These are phyloP conservation scores for Heliconius hermathena DNA, from an alignment of 1,140 invertebrate genomes.

Conservation along the genomic window DNA sequence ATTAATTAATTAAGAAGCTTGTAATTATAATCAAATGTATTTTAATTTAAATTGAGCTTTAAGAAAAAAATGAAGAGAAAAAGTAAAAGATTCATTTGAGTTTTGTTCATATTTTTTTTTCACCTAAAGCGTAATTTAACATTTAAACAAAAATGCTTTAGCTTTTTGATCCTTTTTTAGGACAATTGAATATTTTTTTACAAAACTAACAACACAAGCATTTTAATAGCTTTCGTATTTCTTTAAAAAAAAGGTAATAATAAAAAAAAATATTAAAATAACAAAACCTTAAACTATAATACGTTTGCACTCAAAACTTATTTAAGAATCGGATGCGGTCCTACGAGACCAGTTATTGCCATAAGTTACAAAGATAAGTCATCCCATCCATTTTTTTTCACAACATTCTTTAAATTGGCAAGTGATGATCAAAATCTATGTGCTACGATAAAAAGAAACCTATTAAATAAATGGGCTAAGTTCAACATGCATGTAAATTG, in stretches of 20 bases:
- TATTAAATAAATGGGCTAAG: neutral
- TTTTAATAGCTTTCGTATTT: too few relatives aligned
- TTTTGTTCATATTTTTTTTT: neutral
- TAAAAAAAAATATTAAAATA: neutral
- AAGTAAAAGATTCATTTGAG: neutral
- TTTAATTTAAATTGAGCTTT: neutral
- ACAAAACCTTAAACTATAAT: neutral
- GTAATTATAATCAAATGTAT: neutral
- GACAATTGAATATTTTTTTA: too few relatives aligned
- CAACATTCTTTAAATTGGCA: neutral
- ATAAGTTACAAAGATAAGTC: neutral
- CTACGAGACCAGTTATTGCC: neutral
- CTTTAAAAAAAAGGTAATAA: neutral
- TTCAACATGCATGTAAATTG: neutral
- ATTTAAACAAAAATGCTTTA: neutral
- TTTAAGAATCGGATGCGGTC: neutral
- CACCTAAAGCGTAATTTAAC: neutral
- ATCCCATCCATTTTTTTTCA: neutral
- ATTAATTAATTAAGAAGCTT: slow-evolving; percentile 21
- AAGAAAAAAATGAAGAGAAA: neutral
- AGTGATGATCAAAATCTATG: neutral
- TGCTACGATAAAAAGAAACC: neutral
- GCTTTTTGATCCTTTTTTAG: too few relatives aligned
- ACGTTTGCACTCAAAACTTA: neutral
- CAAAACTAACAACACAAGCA: too few relatives aligned